phyloP scores from a whole-genome alignment of 1,140 invertebrate species.

The Gryllus bimaculatus region DNA sequence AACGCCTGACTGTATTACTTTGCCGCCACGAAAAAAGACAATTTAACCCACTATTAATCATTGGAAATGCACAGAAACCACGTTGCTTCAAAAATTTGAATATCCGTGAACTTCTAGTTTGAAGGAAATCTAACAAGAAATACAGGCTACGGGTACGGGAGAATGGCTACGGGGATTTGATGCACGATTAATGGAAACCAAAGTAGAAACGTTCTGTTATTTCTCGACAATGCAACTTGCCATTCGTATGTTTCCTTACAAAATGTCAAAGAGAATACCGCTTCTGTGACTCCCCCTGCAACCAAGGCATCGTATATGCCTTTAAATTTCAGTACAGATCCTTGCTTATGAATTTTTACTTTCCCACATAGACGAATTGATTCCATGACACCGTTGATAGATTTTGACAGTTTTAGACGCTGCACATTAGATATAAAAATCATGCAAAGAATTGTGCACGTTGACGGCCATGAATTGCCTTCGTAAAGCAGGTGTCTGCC shows the following conservation, averaged over 20 bases:
- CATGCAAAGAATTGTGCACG: no score
- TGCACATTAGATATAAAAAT: no score
- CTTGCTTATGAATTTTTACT: neutral
- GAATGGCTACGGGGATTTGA: neutral
- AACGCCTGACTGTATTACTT: neutral
- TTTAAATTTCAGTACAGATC: neutral
- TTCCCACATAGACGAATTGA: no score
- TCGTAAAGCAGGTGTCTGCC: no score
- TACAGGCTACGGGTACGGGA: conserved; percentile 24
- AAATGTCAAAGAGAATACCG: neutral
- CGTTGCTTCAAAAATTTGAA: conserved; percentile 21
- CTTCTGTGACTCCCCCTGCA: neutral
- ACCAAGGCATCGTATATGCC: neutral
- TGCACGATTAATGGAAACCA: neutral
- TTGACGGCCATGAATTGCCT: no score
- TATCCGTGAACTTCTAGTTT: conserved; percentile 21
- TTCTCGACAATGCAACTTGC: neutral
- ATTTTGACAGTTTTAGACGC: no score
- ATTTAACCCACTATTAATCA: conserved; percentile 15
- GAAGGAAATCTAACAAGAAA: conserved; percentile 24
- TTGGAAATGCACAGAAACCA: conserved; percentile 21
- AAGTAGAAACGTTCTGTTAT: neutral
- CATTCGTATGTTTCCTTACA: neutral
- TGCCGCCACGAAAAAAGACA: neutral
- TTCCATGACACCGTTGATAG: no score